phyloP scores from a whole-genome alignment of 1,140 invertebrate species.

The Nephotettix cincticeps region DNA sequence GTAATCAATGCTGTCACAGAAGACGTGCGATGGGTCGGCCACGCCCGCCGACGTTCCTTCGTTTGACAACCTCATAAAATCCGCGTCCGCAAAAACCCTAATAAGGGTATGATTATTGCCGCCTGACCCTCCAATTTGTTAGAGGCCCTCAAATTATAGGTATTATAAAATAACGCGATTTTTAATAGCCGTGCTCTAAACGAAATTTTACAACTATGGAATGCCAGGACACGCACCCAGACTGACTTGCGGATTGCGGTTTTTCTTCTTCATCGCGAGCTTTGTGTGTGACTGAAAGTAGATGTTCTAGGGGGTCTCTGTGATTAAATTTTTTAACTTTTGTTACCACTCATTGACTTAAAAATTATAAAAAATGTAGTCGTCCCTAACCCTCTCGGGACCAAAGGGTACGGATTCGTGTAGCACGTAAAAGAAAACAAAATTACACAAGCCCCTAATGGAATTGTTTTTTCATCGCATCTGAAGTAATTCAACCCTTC shows the following conservation, averaged over 20 bases:
- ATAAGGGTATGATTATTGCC: constrained; percentile 21
- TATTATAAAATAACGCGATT: constrained; percentile 12
- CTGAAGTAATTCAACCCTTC: constrained; percentile 17
- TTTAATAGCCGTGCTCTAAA: constrained; percentile 7
- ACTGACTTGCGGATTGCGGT: no score
- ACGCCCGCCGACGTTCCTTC: background rate
- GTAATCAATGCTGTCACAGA: background rate
- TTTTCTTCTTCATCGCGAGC: no score
- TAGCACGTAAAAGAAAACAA: constrained; percentile 15
- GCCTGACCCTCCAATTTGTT: constrained; percentile 16
- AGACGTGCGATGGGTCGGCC: background rate
- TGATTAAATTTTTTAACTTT: no score
- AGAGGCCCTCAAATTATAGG: constrained; percentile 18
- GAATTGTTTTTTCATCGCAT: constrained; percentile 20
- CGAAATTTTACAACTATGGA: constrained; percentile 3
- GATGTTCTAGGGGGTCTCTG: no score
- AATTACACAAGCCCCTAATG: background rate
- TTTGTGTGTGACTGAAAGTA: no score
- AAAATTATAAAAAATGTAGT: no score
- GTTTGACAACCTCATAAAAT: constrained; percentile 18
- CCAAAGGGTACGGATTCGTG: no score
- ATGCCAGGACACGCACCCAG: no score
- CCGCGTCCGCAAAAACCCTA: constrained; percentile 17
- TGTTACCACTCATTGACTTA: no score
- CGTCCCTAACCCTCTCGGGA: no score